Evolutionary conservation across 92 coral and sea anemone species (phyloP), one percentile per base, ranked within the genome.

Genomic region (Metridium senile): DNA sequence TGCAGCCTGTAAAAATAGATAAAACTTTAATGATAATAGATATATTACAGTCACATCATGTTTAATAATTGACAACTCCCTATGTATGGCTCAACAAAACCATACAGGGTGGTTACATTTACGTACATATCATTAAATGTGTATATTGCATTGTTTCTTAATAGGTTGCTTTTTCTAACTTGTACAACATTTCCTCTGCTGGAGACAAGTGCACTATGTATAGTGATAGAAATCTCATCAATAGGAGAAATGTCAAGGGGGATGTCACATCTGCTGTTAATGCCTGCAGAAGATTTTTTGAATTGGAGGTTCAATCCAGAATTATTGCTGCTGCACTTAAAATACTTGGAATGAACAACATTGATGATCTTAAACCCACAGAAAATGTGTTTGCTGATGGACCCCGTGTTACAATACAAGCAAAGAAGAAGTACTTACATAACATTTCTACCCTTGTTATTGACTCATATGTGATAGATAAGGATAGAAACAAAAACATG

Each of bases 151-250:
- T 29, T 7, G 0, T 63, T 31, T 63, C 25, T 59, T 30, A 23
- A n/a, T 34, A 90, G 91, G 81, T 87, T 71, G 88, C 86, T 43
- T 88, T 83, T 58, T 34, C 77, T n/a, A 91, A 78, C 33, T 74
- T 88, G 11, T 91, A 77, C 81, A 90, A 66, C 43, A 67, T 72
- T n/a, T 45, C 97, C 32, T 91, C 97, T 18, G 85, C 82, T 68
- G 74, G 75, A 75, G 96, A 90, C 80, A 91, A 88, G 72, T 88
- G 97, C 49, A 91, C 93, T n/a, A 23, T 88, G 87, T 91, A 88
- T 29, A 74, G 84, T 57, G 93, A 88, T 72, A 33, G 90, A 65
- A 91, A 77, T 46, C 73, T 91, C 23, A 59, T 88, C 0, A 91
- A 85, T 78, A 56, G 89, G 25, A 80, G 97, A 4, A 91, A 91